Conservation (phyloP, 2,888 invertebrate genomes). For the Xestia c-nigrum region DNA sequence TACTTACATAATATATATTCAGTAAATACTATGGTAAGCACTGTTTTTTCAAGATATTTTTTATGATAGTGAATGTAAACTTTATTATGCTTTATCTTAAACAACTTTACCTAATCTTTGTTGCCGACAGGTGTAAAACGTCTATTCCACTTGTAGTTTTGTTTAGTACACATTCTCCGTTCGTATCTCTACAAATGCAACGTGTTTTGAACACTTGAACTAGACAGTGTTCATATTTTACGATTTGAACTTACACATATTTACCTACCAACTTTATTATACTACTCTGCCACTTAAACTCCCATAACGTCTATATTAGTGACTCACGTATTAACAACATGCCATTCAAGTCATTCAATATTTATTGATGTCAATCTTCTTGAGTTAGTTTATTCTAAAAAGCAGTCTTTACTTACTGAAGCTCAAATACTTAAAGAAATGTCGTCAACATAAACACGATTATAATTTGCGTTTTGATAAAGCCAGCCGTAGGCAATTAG, state of each 20-base stretch:
- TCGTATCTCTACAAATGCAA: neutral
- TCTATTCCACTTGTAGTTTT: neutral
- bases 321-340: neutral
- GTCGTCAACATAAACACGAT: neutral
- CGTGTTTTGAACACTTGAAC: constrained; percentile 5
- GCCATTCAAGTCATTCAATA: neutral
- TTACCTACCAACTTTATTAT: neutral
- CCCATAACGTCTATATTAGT: neutral
- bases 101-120: neutral
- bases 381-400: neutral
- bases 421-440: neutral
- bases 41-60: too few relatives aligned
- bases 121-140: neutral
- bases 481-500: neutral
- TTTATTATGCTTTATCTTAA: neutral
- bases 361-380: neutral
- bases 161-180: neutral
- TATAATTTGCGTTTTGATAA: neutral
- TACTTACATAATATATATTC: neutral
- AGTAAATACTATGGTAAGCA: neutral
- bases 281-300: constrained; percentile 8
- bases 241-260: constrained; percentile 13
- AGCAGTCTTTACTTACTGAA: neutral
- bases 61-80: neutral
- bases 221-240: neutral